These are phyloP conservation scores for Selene dorsalis DNA, from an alignment of 2,797 vertebrate genomes.

Conservation along the genomic window DNA sequence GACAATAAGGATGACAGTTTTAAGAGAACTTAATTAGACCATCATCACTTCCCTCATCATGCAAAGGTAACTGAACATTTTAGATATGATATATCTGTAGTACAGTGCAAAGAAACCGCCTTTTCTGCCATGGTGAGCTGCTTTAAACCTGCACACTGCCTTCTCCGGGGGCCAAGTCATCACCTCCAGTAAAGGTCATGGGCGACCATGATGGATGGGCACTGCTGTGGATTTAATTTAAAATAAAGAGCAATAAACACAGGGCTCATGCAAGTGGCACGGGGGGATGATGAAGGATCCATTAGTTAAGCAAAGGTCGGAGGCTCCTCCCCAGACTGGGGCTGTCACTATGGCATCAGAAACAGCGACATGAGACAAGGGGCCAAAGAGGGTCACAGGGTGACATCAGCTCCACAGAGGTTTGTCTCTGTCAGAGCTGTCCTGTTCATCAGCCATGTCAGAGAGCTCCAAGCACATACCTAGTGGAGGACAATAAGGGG, in stretches of 20 bases:
- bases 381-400: slow-evolving; percentile 79
- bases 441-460: slow-evolving; percentile 84
- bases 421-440: slow-evolving; percentile 58
- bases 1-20: slow-evolving; percentile 1
- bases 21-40: slow-evolving; percentile 6
- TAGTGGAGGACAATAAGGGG: slow-evolving; percentile 50
- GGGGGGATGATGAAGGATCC: slow-evolving; percentile 82
- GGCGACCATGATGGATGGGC: slow-evolving; percentile 83
- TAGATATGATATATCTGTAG: slow-evolving; percentile 5
- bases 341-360: slow-evolving; percentile 76
- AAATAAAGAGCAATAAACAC: slow-evolving; percentile 86
- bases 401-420: slow-evolving; percentile 50
- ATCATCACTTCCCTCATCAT: not conserved
- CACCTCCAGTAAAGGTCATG: slow-evolving; percentile 85
- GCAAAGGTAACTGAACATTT: slow-evolving; percentile 21
- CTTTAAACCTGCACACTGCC: slow-evolving; percentile 55
- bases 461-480: slow-evolving; percentile 81
- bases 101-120: slow-evolving; percentile 33
- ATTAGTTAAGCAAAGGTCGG: slow-evolving; percentile 90
- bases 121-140: slow-evolving; percentile 25
- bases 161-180: slow-evolving; percentile 77
- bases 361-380: slow-evolving; percentile 63
- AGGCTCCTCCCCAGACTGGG: slow-evolving; percentile 81
- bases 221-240: slow-evolving; percentile 84
- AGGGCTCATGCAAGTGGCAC: slow-evolving; percentile 67